These are phyloP conservation scores for Drosophila mulleri DNA, from an alignment of 2,888 invertebrate genomes.

Conservation along the genomic window DNA sequence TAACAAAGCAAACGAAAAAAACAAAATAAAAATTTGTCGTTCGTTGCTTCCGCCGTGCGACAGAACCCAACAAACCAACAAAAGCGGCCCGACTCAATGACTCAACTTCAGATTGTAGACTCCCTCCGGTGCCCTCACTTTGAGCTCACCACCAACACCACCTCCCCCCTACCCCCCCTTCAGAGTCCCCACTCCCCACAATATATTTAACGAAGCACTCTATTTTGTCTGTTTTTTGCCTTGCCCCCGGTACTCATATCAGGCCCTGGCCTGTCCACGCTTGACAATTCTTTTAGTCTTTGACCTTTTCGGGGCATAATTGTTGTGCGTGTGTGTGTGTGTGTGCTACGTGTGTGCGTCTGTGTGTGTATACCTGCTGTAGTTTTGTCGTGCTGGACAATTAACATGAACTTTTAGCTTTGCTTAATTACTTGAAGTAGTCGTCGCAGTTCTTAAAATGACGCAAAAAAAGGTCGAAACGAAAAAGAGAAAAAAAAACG, in stretches of 20 bases:
- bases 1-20: slow-evolving; percentile 21
- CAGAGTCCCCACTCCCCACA: neutral
- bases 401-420: slow-evolving; percentile 81
- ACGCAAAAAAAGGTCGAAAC: slow-evolving; percentile 66
- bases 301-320: slow-evolving; percentile 68
- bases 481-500: slow-evolving; percentile 33
- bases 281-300: slow-evolving; percentile 79
- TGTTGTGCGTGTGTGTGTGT: slow-evolving; percentile 36
- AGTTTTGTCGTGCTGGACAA: slow-evolving; percentile 67
- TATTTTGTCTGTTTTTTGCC: slow-evolving; percentile 14
- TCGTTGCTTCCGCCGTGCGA: slow-evolving; percentile 59
- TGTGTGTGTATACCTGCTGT: slow-evolving; percentile 51
- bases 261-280: slow-evolving; percentile 64
- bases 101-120: slow-evolving; percentile 57
- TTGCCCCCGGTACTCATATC: slow-evolving; percentile 47
- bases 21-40: slow-evolving; percentile 42
- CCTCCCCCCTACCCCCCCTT: neutral
- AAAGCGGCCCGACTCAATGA: slow-evolving; percentile 65
- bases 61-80: slow-evolving; percentile 37
- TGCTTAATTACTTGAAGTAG: slow-evolving; percentile 73
- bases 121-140: neutral
- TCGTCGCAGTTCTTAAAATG: slow-evolving; percentile 69
- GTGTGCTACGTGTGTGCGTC: slow-evolving; percentile 14
- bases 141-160: neutral
- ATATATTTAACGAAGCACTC: slow-evolving; percentile 9